These are phyloP conservation scores for Camelus bactrianus DNA, from an alignment of 2,113 vertebrate species.

Conservation along the genomic window DNA sequence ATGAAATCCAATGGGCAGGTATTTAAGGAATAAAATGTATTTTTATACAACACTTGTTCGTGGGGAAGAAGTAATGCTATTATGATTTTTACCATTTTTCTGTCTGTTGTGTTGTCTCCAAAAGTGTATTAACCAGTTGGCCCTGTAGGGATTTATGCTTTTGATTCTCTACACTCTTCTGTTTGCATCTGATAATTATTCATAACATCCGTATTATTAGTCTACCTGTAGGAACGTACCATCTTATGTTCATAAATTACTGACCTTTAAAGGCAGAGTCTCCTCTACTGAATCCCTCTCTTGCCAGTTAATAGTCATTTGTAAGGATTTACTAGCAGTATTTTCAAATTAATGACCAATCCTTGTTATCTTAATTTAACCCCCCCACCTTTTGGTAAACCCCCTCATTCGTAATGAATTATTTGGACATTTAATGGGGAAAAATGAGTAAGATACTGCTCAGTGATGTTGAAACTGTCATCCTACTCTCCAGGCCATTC, in stretches of 20 bases:
- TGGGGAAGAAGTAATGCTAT: neutral
- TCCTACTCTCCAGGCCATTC: constrained; percentile 61
- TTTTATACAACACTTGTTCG: neutral
- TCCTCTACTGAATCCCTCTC: constrained; percentile 18
- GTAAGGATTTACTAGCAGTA: neutral
- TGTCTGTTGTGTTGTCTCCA: neutral
- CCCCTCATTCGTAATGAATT: constrained; percentile 70
- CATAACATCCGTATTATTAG: neutral
- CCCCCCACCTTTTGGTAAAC: neutral
- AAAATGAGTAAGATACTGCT: constrained; percentile 46
- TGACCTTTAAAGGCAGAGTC: neutral
- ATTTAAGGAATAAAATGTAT: constrained; percentile 2
- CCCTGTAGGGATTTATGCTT: neutral
- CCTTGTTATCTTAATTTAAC: neutral
- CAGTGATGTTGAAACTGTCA: constrained; percentile 70
- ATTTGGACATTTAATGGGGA: constrained; percentile 74
- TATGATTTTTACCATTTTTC: neutral
- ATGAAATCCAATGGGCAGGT: neutral
- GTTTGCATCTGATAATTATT: constrained; percentile 38
- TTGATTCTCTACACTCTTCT: neutral
- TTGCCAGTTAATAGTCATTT: constrained; percentile 36
- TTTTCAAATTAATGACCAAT: constrained; percentile 52
- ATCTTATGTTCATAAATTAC: neutral
- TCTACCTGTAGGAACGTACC: neutral
- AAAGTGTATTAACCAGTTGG: neutral